Evolutionary conservation across 2,888 invertebrate species (phyloP).

Genomic region (Chloroclystis v-ata): DNA sequence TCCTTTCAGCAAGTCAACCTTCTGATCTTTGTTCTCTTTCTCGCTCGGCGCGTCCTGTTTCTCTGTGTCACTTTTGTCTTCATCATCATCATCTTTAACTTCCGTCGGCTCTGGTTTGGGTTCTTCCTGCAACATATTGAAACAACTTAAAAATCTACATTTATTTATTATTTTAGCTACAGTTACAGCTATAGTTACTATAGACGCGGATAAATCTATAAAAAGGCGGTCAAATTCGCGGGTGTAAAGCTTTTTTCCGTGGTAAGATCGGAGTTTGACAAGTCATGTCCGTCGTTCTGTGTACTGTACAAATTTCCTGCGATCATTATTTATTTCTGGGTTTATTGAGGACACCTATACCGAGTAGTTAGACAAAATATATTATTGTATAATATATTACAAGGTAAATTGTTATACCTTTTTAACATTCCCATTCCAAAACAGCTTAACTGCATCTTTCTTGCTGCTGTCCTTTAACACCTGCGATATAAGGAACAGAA

Average conservation of each 20-base stretch:
- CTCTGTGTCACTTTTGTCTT: neutral
- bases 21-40: constrained; percentile 40
- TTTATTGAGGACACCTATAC: no score
- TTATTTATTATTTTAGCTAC: no score
- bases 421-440: constrained; percentile 53
- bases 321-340: no score
- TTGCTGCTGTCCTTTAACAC: constrained; percentile 58
- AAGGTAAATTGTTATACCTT: constrained; percentile 37
- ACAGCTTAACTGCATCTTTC: constrained; percentile 51
- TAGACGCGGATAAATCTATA: no score
- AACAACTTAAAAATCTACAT: no score
- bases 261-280: no score
- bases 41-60: constrained; percentile 5
- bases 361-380: no score
- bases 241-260: no score
- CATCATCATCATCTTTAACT: constrained; percentile 26
- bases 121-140: constrained; percentile 26
- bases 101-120: constrained; percentile 33
- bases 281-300: no score
- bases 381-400: neutral
- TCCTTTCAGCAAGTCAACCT: constrained; percentile 56
- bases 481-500: constrained; percentile 88
- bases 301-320: no score
- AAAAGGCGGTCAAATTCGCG: no score
- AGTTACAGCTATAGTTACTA: no score